phyloP scores from a whole-genome alignment of 2,888 invertebrate genomes.

The Didymodactylos carnosus region DNA sequence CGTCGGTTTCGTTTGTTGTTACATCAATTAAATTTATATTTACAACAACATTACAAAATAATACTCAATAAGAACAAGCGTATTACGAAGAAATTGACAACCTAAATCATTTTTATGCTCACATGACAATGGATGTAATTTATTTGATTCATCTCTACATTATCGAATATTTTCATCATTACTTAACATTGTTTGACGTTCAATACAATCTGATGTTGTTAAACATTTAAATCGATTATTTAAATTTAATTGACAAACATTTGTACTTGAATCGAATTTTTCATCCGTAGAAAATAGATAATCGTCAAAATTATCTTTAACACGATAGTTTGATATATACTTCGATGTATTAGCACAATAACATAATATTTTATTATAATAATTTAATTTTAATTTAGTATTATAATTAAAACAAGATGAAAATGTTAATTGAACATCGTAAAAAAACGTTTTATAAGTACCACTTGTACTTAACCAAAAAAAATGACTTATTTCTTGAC shows the following conservation, averaged over 20 bases:
- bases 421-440: too few species aligned
- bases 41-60: background rate
- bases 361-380: too few species aligned
- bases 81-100: background rate
- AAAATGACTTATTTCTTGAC: too few species aligned
- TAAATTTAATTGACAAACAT: background rate
- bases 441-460: too few species aligned
- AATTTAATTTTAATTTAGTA: too few species aligned
- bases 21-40: background rate
- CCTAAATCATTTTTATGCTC: background rate
- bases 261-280: background rate
- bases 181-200: too few species aligned
- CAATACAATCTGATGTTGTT: background rate
- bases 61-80: background rate
- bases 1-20: background rate
- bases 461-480: too few species aligned
- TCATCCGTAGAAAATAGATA: background rate
- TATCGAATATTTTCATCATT: too few species aligned
- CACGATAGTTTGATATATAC: background rate
- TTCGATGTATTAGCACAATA: background rate
- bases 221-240: background rate
- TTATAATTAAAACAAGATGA: too few species aligned
- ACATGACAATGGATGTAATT: background rate
- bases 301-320: background rate
- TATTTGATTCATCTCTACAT: background rate